phyloP scores from a whole-genome alignment of 2,888 invertebrate genomes.

The Lochmaea crataegi region DNA sequence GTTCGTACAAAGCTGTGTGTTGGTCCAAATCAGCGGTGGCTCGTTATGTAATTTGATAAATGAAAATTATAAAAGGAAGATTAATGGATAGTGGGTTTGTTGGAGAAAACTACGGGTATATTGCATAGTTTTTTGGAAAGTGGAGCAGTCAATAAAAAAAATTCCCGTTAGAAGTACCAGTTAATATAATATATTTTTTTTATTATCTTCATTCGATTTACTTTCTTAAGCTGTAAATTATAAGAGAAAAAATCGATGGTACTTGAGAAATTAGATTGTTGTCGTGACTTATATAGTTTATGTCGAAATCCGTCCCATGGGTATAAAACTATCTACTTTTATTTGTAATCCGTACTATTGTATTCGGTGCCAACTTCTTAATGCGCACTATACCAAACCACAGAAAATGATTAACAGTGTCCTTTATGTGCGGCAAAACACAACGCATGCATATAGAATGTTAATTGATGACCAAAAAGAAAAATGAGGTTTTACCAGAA shows the following conservation, averaged over 20 bases:
- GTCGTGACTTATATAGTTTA: not conserved
- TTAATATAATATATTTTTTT: too few species aligned
- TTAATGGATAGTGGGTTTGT: not conserved
- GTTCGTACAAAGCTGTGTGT: not conserved
- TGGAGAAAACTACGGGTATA: too few species aligned
- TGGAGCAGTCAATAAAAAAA: too few species aligned
- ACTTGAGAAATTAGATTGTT: not conserved
- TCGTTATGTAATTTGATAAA: not conserved
- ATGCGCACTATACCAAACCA: constrained; percentile 4
- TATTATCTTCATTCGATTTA: too few species aligned
- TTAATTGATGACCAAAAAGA: constrained; percentile 38
- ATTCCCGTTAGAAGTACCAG: too few species aligned
- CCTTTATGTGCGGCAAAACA: constrained; percentile 31
- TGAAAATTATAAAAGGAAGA: not conserved
- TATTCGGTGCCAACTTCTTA: not conserved
- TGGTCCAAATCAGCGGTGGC: constrained; percentile 1
- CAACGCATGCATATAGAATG: constrained; percentile 34
- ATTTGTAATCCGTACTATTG: not conserved
- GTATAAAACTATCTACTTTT: too few species aligned
- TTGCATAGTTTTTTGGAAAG: too few species aligned
- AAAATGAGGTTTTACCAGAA: constrained; percentile 31
- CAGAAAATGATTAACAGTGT: constrained; percentile 38
- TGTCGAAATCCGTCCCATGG: too few species aligned
- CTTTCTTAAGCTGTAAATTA: too few species aligned
- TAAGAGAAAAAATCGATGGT: too few species aligned